Conservation (phyloP, 2,113 vertebrate genomes). For the Tyto alba region DNA sequence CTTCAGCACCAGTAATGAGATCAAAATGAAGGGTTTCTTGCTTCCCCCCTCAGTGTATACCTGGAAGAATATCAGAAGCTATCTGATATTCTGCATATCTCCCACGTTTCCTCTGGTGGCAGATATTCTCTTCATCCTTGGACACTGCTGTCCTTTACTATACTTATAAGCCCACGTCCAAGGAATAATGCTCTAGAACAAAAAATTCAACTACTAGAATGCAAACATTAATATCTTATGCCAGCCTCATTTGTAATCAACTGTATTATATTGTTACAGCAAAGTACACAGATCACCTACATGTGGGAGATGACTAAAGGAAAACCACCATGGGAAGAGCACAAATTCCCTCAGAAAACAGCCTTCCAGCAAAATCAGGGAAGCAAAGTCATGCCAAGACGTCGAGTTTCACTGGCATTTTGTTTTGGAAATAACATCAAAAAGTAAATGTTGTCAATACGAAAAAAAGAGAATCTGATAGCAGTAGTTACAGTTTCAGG, state of each 20-base stretch:
- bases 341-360: neutral
- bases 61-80: neutral
- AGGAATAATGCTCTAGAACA: neutral
- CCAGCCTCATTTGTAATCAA: neutral
- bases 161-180: neutral
- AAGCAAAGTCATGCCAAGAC: neutral
- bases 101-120: neutral
- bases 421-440: constrained; percentile 18
- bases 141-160: neutral
- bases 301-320: neutral
- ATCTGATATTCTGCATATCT: neutral
- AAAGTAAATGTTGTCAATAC: neutral
- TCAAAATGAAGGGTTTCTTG: neutral
- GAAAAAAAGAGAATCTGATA: neutral
- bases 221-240: neutral
- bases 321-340: neutral
- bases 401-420: neutral
- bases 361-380: neutral
- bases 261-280: neutral
- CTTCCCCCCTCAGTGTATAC: neutral
- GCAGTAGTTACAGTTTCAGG: neutral
- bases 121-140: neutral
- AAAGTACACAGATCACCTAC: neutral
- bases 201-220: neutral
- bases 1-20: neutral